Evolutionary conservation across 2,888 invertebrate genomes (phyloP).

Genomic region (Euplexia lucipara): DNA sequence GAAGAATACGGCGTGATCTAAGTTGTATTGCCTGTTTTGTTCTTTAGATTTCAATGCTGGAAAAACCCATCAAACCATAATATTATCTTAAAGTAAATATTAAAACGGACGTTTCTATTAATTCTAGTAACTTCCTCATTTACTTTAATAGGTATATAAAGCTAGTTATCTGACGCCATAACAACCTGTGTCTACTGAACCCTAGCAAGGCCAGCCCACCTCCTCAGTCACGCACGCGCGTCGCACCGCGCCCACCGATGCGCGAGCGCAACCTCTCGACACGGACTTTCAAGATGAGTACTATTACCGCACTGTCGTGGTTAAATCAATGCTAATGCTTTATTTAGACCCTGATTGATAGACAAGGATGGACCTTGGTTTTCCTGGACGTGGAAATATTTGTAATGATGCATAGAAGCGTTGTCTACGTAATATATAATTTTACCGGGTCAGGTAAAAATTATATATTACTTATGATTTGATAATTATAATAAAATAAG

Average conservation of each 20-base stretch:
- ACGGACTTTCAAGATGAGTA: slow-evolving; percentile 16
- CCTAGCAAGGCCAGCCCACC: slow-evolving; percentile 5
- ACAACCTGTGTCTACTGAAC: slow-evolving; percentile 16
- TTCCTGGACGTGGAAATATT: slow-evolving; percentile 1
- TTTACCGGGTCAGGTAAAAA: too few relatives aligned
- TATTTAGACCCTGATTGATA: slow-evolving; percentile 31
- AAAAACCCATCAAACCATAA: too few relatives aligned
- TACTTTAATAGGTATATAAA: not conserved
- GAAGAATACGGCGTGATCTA: too few relatives aligned
- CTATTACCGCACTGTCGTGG: slow-evolving; percentile 21
- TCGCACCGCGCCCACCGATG: slow-evolving; percentile 13
- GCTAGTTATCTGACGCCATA: too few relatives aligned
- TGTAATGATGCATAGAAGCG: not conserved
- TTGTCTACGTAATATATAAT: not conserved
- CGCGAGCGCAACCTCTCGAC: slow-evolving; percentile 36
- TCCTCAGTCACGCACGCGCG: slow-evolving; percentile 43
- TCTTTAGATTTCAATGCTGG: too few relatives aligned
- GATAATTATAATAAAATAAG: too few relatives aligned
- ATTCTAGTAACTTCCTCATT: too few relatives aligned
- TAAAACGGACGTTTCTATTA: too few relatives aligned
- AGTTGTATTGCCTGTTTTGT: too few relatives aligned
- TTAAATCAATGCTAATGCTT: slow-evolving; percentile 27
- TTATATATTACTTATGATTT: too few relatives aligned
- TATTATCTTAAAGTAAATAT: too few relatives aligned
- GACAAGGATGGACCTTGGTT: not conserved